Evolutionary conservation across 2,797 vertebrate species (phyloP), one percentile per base, ranked within the genome.

Genomic region (Peromyscus melanophrys): DNA sequence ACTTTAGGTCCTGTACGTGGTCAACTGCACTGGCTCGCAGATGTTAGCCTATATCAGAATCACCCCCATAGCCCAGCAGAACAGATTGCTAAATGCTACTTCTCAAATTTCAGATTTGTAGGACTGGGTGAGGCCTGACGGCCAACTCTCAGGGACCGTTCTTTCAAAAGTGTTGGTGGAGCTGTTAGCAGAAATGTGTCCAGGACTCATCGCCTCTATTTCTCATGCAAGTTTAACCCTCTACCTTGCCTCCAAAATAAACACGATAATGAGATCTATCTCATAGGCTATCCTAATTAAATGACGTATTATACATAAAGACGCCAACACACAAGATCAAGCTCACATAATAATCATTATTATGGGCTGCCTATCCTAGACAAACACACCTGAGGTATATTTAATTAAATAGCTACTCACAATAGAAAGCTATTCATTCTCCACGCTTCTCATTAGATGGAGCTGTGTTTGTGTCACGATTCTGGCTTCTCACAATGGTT

Each of bases 241-340:
- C 40, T 94, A 43, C 31, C 55, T 93, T 57, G 80, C 89, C 77
- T 93, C 55, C n/a, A 93, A 77, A 92, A 77, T 25, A 37, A 21
- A 17, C 16, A 11, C 7, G 19, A 84, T 71, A 76, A 71, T 34
- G 77, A 49, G 55, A 65, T 9, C 29, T 55, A 65, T 40, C 10
- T 80, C 81, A 55, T n/a, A 55, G 82, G 71, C 21, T 80, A 81
- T 95, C 76, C 81, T 78, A 57, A 63, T 95, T 61, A 83, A 93
- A 78, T 94, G 63, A 88, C 9, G 2, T 37, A 49, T 31, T 49
- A 21, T 55, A 23, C 16, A 31, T 4, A 65, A 76, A 81, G 34
- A 34, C 57, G 37, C 37, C 34, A 49, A 61, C 27, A 57, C 19
- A 31, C 29, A 21, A 8, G 73, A 75, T 83, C 71, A 84, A 84